Evolutionary conservation across 2,888 invertebrate genomes (phyloP).

Genomic region (Tetranychus piercei): DNA sequence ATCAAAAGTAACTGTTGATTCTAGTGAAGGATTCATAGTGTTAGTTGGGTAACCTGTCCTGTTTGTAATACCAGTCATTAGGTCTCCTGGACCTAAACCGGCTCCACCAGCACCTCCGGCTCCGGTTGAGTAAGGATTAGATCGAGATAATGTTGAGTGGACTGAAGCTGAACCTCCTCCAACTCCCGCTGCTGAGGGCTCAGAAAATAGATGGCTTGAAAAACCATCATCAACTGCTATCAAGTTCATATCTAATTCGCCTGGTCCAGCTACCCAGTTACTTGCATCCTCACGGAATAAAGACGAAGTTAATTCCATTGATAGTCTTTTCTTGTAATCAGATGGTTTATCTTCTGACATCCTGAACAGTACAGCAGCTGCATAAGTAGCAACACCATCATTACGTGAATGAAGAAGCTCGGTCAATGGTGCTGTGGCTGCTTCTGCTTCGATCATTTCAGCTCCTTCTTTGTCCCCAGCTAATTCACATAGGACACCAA

Average conservation of each 20-base stretch:
- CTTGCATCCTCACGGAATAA: slow-evolving; percentile 66
- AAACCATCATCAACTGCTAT: neutral
- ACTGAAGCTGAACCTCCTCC: slow-evolving; percentile 55
- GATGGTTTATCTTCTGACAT: slow-evolving; percentile 97
- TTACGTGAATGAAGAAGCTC: slow-evolving; percentile 88
- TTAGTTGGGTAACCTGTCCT: neutral
- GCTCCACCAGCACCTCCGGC: neutral
- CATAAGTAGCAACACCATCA: slow-evolving; percentile 95
- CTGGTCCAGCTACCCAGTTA: slow-evolving; percentile 28
- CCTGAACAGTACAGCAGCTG: slow-evolving; percentile 87
- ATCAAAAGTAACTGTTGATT: slow-evolving; percentile 40
- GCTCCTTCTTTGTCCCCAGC: slow-evolving; percentile 89
- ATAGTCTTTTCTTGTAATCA: slow-evolving; percentile 88
- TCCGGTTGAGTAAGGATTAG: slow-evolving; percentile 57
- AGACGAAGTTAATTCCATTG: slow-evolving; percentile 89
- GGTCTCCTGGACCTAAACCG: slow-evolving; percentile 47
- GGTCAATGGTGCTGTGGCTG: slow-evolving; percentile 82
- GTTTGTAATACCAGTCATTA: neutral
- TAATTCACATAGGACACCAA: slow-evolving; percentile 85
- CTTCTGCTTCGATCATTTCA: slow-evolving; percentile 89
- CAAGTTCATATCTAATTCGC: slow-evolving; percentile 41
- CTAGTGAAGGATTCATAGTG: slow-evolving; percentile 40
- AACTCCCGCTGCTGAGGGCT: slow-evolving; percentile 41
- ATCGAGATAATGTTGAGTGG: slow-evolving; percentile 55
- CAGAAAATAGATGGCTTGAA: slow-evolving; percentile 49